Conservation (phyloP, 2,113 vertebrate species). For the Epinephelus lanceolatus region DNA sequence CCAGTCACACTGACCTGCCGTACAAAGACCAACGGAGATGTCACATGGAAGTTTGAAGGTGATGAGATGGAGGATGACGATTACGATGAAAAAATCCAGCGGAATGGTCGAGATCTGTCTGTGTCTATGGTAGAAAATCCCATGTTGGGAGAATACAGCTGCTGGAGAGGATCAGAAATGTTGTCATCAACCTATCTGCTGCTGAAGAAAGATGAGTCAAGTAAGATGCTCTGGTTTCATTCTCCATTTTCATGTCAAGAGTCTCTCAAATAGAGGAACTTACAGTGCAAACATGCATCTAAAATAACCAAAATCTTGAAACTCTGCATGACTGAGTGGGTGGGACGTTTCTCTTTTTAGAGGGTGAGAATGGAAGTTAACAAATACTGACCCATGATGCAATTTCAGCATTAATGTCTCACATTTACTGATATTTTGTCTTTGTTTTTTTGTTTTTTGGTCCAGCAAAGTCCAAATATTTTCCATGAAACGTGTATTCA, state of each 20-base stretch:
- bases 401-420: background rate
- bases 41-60: slow-evolving; percentile 67
- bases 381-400: background rate
- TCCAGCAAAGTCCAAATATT: background rate
- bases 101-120: slow-evolving; percentile 6
- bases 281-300: too few species aligned
- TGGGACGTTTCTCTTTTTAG: background rate
- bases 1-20: slow-evolving; percentile 68
- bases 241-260: slow-evolving; percentile 9
- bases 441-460: too few species aligned
- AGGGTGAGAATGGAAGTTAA: background rate
- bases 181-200: slow-evolving; percentile 77
- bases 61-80: fast-evolving
- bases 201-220: slow-evolving; percentile 7
- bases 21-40: fast-evolving
- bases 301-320: background rate
- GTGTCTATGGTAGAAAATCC: slow-evolving; percentile 13
- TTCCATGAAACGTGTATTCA: background rate
- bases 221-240: slow-evolving; percentile 35
- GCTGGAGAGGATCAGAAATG: slow-evolving; percentile 62
- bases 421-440: background rate
- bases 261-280: background rate
- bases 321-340: background rate
- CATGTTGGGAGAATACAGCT: slow-evolving; percentile 79
- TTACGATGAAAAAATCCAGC: fast-evolving